Evolutionary conservation across 2,888 invertebrate genomes (phyloP).

Genomic region (Cerastis leucographa): DNA sequence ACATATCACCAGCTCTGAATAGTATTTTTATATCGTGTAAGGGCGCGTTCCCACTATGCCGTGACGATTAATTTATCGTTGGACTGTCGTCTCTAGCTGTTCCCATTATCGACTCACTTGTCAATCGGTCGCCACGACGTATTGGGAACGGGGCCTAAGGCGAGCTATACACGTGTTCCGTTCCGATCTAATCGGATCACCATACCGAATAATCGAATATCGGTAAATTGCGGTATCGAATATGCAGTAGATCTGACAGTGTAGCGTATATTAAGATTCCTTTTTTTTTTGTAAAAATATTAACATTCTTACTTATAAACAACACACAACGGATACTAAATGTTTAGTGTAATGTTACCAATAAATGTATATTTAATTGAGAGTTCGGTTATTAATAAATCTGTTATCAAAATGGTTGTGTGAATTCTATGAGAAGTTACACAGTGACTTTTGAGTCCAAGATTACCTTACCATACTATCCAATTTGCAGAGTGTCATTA

Average conservation of each 20-base stretch:
- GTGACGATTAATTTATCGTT: too few relatives aligned
- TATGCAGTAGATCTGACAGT: slow-evolving; percentile 19
- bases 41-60: too few relatives aligned
- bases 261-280: neutral
- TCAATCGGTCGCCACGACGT: too few relatives aligned
- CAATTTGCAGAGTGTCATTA: neutral
- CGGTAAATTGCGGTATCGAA: neutral
- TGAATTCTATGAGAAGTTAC: slow-evolving; percentile 16
- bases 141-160: too few relatives aligned
- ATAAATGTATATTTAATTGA: slow-evolving; percentile 18
- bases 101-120: too few relatives aligned
- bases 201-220: neutral
- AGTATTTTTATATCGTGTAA: neutral
- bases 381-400: slow-evolving; percentile 6
- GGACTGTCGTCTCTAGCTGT: too few relatives aligned
- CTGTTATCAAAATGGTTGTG: neutral
- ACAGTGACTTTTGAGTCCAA: slow-evolving; percentile 1
- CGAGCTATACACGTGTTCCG: neutral
- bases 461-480: neutral
- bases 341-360: slow-evolving; percentile 3
- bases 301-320: too few relatives aligned
- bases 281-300: neutral
- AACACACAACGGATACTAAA: neutral
- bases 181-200: neutral
- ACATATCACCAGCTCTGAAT: slow-evolving; percentile 23